Base-by-base conservation (phyloP, 2,888 invertebrate genomes). In the Cryptophagus acutangulus region DNA sequence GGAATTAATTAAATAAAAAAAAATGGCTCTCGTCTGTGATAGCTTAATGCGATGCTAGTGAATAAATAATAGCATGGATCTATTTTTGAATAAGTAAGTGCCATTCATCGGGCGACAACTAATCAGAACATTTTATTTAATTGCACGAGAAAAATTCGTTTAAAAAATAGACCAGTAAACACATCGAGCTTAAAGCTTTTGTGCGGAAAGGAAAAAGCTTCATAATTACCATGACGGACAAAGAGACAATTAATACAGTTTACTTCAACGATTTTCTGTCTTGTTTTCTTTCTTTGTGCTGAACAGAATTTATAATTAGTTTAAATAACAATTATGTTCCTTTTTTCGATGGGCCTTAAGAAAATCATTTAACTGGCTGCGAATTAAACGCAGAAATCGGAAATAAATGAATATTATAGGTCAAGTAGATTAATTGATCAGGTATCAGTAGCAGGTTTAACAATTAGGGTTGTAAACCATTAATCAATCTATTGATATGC, bases 1-100 rank as follows among this genome's bases (percentile, higher is more conserved):
- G 59, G 62, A 67, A 66, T 67, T 66, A 67, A 67, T 67, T 67
- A 65, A 65, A 67, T 59, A 58, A 63, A 65, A n/a, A n/a, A 62
- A 64, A 65, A 62, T 59, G 55, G 57, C 55, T 54, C 55, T 52
- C 51, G 54, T 52, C 59, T 59, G 55, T 57, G 64, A 64, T 63
- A 63, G 62, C 65, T 63, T 63, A 66, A 66, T 65, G 63, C 59
- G 60, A 63, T 62, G 61, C 59, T 52, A 52, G 59, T 61, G 62
- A 62, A 65, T 64, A 62, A 65, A 62, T 63, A 61, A 62, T 61
- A 52, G 55, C 52, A 51, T 42, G 56, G 57, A 61, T 60, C 57
- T 56, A 54, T 59, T 57, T 63, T 61, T 59, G 56, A 61, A 59
- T 61, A 55, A 59, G 54, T 49, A 45, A n/a, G n/a, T n/a, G n/a